Conservation (phyloP, 64 coral and sea anemone genomes). For the Montipora efflorescens region DNA sequence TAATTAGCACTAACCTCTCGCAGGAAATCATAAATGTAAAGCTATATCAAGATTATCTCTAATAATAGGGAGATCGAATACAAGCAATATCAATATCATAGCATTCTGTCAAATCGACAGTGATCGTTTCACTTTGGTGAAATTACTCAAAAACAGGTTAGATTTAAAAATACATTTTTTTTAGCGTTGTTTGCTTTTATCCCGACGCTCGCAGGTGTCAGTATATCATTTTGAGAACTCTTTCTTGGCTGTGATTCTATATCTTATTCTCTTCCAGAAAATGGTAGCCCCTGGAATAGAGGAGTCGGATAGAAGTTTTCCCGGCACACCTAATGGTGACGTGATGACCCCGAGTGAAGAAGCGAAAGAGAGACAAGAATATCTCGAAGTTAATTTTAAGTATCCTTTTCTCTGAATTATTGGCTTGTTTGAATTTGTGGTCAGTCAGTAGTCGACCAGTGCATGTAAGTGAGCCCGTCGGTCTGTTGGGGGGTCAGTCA, state of each 20-base stretch:
- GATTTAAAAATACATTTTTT: no score
- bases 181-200: no score
- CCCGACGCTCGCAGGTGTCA: background rate
- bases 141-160: no score
- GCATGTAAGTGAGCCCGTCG: background rate
- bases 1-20: no score
- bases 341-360: slow-evolving; percentile 35
- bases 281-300: slow-evolving; percentile 64
- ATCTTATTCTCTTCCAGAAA: slow-evolving; percentile 63
- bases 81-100: no score
- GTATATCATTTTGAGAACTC: no score
- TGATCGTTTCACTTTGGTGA: no score
- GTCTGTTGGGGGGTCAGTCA: background rate
- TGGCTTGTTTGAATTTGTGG: background rate
- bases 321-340: slow-evolving; percentile 48
- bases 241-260: background rate
- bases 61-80: no score
- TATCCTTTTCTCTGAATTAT: slow-evolving; percentile 80
- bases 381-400: slow-evolving; percentile 98
- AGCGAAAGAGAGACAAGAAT: slow-evolving; percentile 80
- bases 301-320: background rate
- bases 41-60: no score
- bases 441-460: background rate
- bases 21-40: no score
- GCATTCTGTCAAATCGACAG: no score